Evolutionary conservation across 2,797 vertebrate species (phyloP).

Genomic region (Octomys mimax): DNA sequence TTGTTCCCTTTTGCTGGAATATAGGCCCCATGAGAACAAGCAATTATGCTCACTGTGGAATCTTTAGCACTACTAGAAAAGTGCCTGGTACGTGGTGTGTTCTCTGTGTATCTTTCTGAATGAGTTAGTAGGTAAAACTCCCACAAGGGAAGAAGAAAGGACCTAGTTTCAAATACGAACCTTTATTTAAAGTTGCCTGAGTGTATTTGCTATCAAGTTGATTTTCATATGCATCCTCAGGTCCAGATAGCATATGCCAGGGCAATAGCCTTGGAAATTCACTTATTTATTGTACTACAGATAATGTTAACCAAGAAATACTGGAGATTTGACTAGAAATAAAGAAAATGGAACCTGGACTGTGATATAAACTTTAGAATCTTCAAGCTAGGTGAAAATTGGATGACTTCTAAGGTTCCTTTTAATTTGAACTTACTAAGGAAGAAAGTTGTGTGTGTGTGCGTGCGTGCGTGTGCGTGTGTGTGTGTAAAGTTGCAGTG

Average conservation of each 20-base stretch:
- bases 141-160: not conserved
- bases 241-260: not conserved
- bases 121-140: not conserved
- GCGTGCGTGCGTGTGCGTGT: not conserved
- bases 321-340: not conserved
- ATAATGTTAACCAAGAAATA: not conserved
- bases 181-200: not conserved
- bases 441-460: not conserved
- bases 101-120: not conserved
- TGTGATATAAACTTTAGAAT: not conserved
- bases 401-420: not conserved
- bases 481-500: not conserved
- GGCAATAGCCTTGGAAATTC: not conserved
- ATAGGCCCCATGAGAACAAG: not conserved
- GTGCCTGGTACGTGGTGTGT: not conserved
- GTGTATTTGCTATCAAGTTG: not conserved
- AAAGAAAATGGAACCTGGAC: not conserved
- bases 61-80: not conserved
- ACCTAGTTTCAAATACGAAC: not conserved
- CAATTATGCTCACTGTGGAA: not conserved
- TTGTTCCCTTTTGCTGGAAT: not conserved
- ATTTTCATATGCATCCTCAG: not conserved
- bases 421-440: not conserved
- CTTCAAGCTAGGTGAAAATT: not conserved
- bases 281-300: conserved; percentile 46